Evolutionary conservation across 2,797 vertebrate genomes (phyloP), one percentile per base, ranked within the genome.

Genomic region (Columba guinea): DNA sequence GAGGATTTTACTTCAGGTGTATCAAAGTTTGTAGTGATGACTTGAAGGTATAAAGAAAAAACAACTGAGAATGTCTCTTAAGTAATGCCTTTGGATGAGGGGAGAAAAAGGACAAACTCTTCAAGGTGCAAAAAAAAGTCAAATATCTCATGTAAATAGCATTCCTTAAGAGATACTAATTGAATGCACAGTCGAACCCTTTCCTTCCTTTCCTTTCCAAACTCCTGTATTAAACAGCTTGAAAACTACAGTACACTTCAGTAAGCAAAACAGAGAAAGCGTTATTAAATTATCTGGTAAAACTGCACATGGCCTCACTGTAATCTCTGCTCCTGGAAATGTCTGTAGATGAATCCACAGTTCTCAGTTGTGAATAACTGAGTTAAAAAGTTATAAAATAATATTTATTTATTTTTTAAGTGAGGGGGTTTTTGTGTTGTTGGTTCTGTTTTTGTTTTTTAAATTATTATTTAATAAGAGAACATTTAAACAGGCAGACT

Each of bases 1-100:
- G 93, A 95, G 95, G 88, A 94, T 96, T 96, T 96, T 93, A 91
- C 94, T 96, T 97, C 95, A 93, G 95, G 90, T 96, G 85, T 93
- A 89, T 96, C 95, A 94, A 96, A 94, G 75, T 77, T 93, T 70
- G 90, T 77, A 84, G 93, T 41, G 87, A 94, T 78, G 90, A 84
- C 84, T 94, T 93, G 69, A 92, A 92, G 70, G 75, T 87, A 91
- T 87, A 95, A 91, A 58, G 63, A 46, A 80, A 80, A 90, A 88
- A 60, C 51, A 89, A 80, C 13, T 34, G 77, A 91, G 95, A 96
- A 89, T 73, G 35, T 84, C 87, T 83, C 79, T 82, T 93, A 93
- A 90, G 75, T 94, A 96, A 97, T 49, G 34, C 13, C 89, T 96
- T 89, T 64, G 60, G 32, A 79, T 84, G 44, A 84, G 84, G 52